These are phyloP conservation scores for Bettongia penicillata DNA, from an alignment of 2,113 vertebrate genomes.

Conservation along the genomic window DNA sequence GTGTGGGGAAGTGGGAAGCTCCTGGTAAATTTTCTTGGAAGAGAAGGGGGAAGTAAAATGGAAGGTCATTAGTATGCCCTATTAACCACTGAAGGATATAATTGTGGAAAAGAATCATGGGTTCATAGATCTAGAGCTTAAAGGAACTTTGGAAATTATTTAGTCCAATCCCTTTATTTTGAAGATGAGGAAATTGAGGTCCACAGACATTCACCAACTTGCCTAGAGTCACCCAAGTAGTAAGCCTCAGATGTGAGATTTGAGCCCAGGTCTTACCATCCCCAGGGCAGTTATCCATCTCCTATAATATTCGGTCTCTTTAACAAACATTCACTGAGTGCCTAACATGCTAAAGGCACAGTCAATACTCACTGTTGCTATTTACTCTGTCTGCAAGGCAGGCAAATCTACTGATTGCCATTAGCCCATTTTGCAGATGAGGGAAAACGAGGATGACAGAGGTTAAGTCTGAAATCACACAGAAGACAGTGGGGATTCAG, in stretches of 20 bases:
- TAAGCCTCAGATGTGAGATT: conserved; percentile 9
- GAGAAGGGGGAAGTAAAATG: not conserved
- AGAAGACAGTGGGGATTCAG: not conserved
- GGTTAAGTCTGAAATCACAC: not conserved
- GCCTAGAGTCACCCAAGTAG: not conserved
- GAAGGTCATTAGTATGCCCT: not conserved
- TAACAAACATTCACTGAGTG: not conserved
- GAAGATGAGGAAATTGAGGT: not conserved
- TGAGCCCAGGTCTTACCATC: not conserved
- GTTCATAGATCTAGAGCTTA: not conserved
- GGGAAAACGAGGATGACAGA: not conserved
- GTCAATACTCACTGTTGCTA: not conserved
- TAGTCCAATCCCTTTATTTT: not conserved
- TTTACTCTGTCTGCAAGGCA: not conserved
- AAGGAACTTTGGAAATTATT: not conserved
- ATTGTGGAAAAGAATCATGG: not conserved
- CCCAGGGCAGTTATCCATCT: not conserved
- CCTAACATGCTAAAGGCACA: not conserved
- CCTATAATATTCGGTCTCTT: not conserved
- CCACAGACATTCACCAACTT: not conserved
- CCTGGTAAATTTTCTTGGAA: not conserved
- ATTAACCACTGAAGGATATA: not conserved
- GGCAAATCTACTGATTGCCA: not conserved
- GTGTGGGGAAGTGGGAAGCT: not conserved
- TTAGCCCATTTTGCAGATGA: not conserved